Percentiles rank a stretch among this genome's conserved stretches.
These are phyloP conservation scores for Serranus cabrilla DNA, from an alignment of 2,797 vertebrate genomes.

Conservation along the genomic window DNA sequence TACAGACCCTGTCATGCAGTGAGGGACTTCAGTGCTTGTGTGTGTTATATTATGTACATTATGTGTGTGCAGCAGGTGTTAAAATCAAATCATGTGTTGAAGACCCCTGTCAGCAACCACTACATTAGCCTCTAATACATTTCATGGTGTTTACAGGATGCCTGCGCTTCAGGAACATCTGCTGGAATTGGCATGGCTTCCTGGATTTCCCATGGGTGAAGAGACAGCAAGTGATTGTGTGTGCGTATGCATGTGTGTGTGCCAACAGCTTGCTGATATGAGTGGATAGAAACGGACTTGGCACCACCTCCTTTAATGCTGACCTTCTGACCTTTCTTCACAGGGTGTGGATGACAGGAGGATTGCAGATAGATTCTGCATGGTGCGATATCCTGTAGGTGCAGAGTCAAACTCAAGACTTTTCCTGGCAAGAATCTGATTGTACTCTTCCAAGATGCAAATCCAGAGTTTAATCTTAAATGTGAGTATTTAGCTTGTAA, in stretches of 20 bases:
- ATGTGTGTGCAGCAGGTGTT: slow-evolving; percentile 70
- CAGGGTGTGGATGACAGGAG: slow-evolving; percentile 57
- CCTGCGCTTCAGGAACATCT: slow-evolving; percentile 83
- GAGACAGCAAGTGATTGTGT: slow-evolving; percentile 70
- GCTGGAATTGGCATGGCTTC: slow-evolving; percentile 77
- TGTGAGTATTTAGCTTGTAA: slow-evolving; percentile 13
- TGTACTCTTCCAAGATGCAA: background rate
- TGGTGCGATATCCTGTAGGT: slow-evolving; percentile 38
- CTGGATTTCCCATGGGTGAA: slow-evolving; percentile 75
- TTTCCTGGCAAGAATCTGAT: slow-evolving; percentile 15
- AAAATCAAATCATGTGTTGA: slow-evolving; percentile 69
- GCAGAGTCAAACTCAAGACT: slow-evolving; percentile 11
- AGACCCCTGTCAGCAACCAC: slow-evolving; percentile 70
- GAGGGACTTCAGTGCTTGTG: slow-evolving; percentile 15
- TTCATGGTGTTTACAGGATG: slow-evolving; percentile 84
- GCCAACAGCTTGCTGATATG: slow-evolving; percentile 74
- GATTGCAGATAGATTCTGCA: slow-evolving; percentile 44
- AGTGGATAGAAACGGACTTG: slow-evolving; percentile 70
- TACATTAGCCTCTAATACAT: slow-evolving; percentile 79
- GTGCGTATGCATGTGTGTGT: slow-evolving; percentile 38
- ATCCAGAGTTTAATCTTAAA: slow-evolving; percentile 27
- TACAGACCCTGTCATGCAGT: slow-evolving; percentile 12
- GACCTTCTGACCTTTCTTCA: slow-evolving; percentile 64
- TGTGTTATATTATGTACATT: slow-evolving; percentile 21
- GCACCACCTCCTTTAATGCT: slow-evolving; percentile 56